Evolutionary conservation across 2,797 vertebrate species (phyloP).

Genomic region (Oryzias sinensis): DNA sequence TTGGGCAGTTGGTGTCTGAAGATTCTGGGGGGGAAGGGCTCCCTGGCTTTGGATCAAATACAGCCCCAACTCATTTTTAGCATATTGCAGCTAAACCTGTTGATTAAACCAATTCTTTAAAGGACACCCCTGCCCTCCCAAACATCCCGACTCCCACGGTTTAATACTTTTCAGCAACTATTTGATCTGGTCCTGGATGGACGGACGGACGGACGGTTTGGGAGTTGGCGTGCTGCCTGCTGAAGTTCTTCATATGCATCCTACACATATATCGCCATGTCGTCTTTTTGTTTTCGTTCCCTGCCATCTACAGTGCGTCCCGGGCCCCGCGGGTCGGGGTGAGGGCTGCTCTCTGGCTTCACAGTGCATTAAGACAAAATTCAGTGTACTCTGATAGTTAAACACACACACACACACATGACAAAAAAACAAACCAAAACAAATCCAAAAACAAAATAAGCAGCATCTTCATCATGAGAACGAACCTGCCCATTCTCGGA

Average conservation of each 20-base stretch:
- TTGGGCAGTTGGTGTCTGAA: conserved; percentile 48
- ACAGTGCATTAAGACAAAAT: conserved; percentile 85
- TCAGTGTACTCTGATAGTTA: conserved; percentile 82
- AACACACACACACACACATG: conserved; percentile 51
- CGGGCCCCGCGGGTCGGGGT: conserved; percentile 64
- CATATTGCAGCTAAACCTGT: conserved; percentile 45
- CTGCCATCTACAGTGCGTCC: conserved; percentile 67
- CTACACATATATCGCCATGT: conserved; percentile 62
- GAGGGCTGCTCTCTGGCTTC: conserved; percentile 72
- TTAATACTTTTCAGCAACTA: conserved; percentile 37
- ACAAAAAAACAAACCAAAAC: conserved; percentile 40
- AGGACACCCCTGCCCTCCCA: conserved; percentile 17
- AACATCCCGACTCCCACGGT: conserved; percentile 42
- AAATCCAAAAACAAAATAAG: conserved; percentile 50
- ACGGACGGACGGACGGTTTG: conserved; percentile 47
- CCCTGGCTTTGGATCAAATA: conserved; percentile 48
- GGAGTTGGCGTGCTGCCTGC: conserved; percentile 43
- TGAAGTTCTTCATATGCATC: conserved; percentile 66
- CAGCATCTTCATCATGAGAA: conserved; percentile 71
- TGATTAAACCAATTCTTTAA: conserved; percentile 31
- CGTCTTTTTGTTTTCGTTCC: conserved; percentile 27
- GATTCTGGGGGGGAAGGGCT: conserved; percentile 14
- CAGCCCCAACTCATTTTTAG: conserved; percentile 47
- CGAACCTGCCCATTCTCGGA: conserved; percentile 52
- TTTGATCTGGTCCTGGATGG: conserved; percentile 47